Base-by-base conservation (phyloP, 1,140 invertebrate species). In the Hyles vespertilio region DNA sequence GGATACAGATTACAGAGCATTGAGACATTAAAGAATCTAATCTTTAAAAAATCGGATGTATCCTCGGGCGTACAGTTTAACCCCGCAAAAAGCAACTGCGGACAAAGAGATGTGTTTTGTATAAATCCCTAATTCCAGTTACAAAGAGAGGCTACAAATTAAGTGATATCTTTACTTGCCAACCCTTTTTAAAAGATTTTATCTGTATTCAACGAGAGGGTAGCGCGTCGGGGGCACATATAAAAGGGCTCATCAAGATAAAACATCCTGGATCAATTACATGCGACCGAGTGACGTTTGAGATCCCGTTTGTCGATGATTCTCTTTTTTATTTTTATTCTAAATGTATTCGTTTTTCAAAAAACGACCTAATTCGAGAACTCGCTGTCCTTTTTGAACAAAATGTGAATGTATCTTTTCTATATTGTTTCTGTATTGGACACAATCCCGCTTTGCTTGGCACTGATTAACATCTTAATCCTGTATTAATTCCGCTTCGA, bases 131-230 rank as follows among this genome's bases (percentile, higher is more conserved):
- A 84, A 82, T 82, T 71, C 78, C 65, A 70, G 74, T 77, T 79
- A 89, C 81, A 87, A 87, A 82, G 82, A 84, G 73, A 78, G 77
- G 84, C 78, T 87, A 88, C 85, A 87, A 88, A 88, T 88, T 88
- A 88, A 88, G 84, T 87, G 79, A 83, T 88, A 87, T 84, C 81
- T 87, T 85, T 83, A 83, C 80, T 84, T 82, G 81, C 76, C 84
- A 87, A 85, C 85, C 84, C 84, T 87, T 88, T 56, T 86, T 81
- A 80, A 81, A 73, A 84, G 84, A 87, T 87, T 67, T 81, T 86
- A 88, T 88, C 85, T 74, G 70, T 70, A 73, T 81, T 74, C 70
- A 80, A 56, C 74, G 73, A 72, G 81, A 85, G 84, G 84, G 84
- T 87, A 87, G 84, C 81, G 74, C 70, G 68, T 76, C 77, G 74